Percentiles rank a stretch among this genome's conserved stretches.
Conservation (phyloP, 2,888 invertebrate genomes). For the Caenorhabditis uteleia region DNA sequence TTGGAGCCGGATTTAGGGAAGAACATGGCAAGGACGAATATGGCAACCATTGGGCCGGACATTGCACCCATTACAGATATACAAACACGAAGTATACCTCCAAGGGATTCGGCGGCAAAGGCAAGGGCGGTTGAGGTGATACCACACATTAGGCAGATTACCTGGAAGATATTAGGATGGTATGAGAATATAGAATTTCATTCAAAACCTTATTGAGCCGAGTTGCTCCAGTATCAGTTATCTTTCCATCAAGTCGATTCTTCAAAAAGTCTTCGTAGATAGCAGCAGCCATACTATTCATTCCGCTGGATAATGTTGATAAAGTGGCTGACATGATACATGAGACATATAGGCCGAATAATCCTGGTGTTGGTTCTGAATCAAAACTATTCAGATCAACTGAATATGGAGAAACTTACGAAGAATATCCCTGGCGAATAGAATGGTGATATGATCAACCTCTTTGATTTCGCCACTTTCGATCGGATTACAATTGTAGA, state of each 20-base stretch:
- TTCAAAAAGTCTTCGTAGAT: conserved; percentile 65
- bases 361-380: conserved; percentile 58
- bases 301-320: conserved; percentile 63
- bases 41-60: conserved; percentile 60
- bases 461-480: conserved; percentile 54
- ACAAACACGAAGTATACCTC: conserved; percentile 59
- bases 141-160: conserved; percentile 46
- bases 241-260: conserved; percentile 41
- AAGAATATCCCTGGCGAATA: conserved; percentile 56
- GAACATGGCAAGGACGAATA: conserved; percentile 61
- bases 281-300: conserved; percentile 63
- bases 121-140: conserved; percentile 50
- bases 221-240: conserved; percentile 47
- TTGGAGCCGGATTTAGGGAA: conserved; percentile 56
- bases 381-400: background rate
- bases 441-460: conserved; percentile 60
- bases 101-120: conserved; percentile 57
- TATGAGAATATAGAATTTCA: too few relatives aligned
- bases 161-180: background rate
- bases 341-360: conserved; percentile 62
- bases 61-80: conserved; percentile 62
- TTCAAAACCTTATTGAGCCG: conserved; percentile 40
- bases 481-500: conserved; percentile 61
- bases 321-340: conserved; percentile 64
- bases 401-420: conserved; percentile 39